Base-by-base conservation (phyloP, 2,888 invertebrate genomes). In the Hyalella azteca region DNA sequence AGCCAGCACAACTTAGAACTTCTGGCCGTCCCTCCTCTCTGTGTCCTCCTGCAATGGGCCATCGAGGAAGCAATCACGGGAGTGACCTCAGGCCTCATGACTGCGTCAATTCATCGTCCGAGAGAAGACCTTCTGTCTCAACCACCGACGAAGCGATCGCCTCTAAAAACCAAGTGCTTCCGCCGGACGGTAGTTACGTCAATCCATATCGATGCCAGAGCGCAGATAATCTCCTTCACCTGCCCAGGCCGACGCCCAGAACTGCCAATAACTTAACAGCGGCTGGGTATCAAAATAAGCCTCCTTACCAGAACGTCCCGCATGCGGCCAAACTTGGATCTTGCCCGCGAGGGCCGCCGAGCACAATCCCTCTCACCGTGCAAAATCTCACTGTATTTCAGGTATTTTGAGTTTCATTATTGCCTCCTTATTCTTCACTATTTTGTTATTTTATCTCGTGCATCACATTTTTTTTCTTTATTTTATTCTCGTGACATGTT, bases 61-160 rank as follows among this genome's bases (percentile, higher is more conserved):
- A 66, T 66, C 32, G 66, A 36, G 66, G 66, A 66, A 66, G 66
- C 66, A 66, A 66, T 66, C 66, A 66, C 19, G 66, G 66, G 36
- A 66, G 22, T 66, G 66, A 66, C 66, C 66, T 36, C 36, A 32
- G 19, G 15, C 66, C 9, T 36, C 66, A 36, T 36, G 36, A 66
- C 66, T n/a, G 13, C 19, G 19, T 1, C 36, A n/a, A 66, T 66
- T 66, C 36, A 29, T 66, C 66, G 3, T 32, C 36, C 29, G 66
- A 29, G n/a, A 36, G 13, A 36, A 32, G 66, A 66, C 66, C 66
- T 19, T 66, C 66, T 36, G n/a, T n/a, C n/a, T 66, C 66, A 36
- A 36, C 36, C 36, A 66, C 66, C 0, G 66, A 32, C 2, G 66
- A 66, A 36, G 36, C 66, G 9, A 66, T 7, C 3, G 39, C 19